phyloP scores from a whole-genome alignment of 2,113 vertebrate genomes.

The Paradoxurus hermaphroditus region DNA sequence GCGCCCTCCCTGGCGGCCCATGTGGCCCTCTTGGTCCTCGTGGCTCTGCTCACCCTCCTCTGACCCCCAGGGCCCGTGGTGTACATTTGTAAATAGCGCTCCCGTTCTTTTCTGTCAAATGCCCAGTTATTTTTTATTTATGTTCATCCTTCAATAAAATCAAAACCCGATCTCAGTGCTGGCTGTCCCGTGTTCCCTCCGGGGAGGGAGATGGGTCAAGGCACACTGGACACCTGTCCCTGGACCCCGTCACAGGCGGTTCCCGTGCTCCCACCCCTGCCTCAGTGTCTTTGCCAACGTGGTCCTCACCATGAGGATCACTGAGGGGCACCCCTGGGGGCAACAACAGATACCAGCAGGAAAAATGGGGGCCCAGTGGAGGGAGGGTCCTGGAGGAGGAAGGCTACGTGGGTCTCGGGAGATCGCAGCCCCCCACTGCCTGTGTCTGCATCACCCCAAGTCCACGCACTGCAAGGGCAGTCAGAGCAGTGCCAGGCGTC shows the following conservation, averaged over 20 bases:
- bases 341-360: neutral
- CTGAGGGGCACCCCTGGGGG: neutral
- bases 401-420: fast-evolving
- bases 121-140: conserved; percentile 58
- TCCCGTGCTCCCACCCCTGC: neutral
- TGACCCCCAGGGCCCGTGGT: neutral
- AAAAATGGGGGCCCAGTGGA: neutral
- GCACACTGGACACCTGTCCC: neutral
- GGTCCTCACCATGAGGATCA: neutral
- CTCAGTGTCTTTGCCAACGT: neutral
- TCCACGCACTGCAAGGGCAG: neutral
- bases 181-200: neutral
- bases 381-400: neutral
- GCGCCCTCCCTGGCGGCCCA: neutral
- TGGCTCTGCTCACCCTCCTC: neutral
- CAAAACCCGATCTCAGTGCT: neutral
- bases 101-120: neutral
- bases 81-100: conserved; percentile 60
- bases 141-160: conserved; percentile 43
- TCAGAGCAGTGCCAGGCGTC: neutral
- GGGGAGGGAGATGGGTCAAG: neutral
- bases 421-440: neutral
- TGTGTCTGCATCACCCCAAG: neutral
- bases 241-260: neutral
- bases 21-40: neutral